phyloP scores from a whole-genome alignment of 1,140 invertebrate species.

The Scaptomyza pallida region DNA sequence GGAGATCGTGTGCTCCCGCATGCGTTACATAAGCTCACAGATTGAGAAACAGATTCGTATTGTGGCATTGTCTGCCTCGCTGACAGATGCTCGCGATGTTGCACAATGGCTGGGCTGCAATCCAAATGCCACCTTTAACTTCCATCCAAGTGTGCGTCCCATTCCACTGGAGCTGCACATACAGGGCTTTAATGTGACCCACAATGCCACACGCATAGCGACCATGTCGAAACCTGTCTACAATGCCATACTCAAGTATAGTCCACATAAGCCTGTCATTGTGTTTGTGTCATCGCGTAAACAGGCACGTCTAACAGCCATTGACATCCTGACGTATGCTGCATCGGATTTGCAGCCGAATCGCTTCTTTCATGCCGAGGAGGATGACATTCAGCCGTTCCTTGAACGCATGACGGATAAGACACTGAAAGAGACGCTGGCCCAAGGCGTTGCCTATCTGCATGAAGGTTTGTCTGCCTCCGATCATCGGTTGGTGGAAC shows the following conservation, averaged over 20 bases:
- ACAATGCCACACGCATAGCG: constrained; percentile 96
- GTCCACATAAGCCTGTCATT: constrained; percentile 94
- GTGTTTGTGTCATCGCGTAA: constrained; percentile 98
- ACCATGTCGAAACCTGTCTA: constrained; percentile 99
- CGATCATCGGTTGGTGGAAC: constrained; percentile 95
- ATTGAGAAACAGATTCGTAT: constrained; percentile 97
- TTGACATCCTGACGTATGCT: constrained; percentile 96
- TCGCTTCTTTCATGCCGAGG: constrained; percentile 94
- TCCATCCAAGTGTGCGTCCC: constrained; percentile 98
- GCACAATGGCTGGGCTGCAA: constrained; percentile 98
- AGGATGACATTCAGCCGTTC: constrained; percentile 94
- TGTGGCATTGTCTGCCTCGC: constrained; percentile 96
- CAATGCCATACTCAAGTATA: constrained; percentile 95
- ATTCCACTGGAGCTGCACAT: constrained; percentile 98
- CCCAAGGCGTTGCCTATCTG: constrained; percentile 97
- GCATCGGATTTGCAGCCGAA: constrained; percentile 93
- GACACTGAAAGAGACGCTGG: constrained; percentile 93
- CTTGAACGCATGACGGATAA: constrained; percentile 94
- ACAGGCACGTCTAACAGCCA: constrained; percentile 96
- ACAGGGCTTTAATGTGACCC: constrained; percentile 98
- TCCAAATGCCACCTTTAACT: constrained; percentile 97
- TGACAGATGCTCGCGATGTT: constrained; percentile 97
- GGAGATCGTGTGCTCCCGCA: constrained; percentile 98
- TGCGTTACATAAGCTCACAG: constrained; percentile 98
- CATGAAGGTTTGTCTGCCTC: constrained; percentile 95